phyloP scores from a whole-genome alignment of 23 tunicate genomes.

The Styela clava region DNA sequence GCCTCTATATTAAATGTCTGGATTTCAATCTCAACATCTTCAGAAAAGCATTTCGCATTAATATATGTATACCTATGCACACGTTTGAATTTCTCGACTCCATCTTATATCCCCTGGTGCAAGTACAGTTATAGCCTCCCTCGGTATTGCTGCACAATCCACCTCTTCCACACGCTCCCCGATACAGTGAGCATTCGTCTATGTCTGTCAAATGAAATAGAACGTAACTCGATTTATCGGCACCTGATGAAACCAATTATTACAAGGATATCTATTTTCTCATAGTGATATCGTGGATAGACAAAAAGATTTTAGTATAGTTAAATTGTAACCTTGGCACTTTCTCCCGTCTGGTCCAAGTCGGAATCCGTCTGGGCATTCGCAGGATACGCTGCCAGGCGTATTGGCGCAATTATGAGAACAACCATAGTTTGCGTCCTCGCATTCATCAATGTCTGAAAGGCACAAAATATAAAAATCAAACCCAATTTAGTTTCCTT shows the following conservation, averaged over 20 bases:
- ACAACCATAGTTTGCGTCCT: constrained; percentile 46
- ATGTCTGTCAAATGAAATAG: background rate
- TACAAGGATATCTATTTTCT: background rate
- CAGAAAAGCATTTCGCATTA: no score
- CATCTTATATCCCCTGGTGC: constrained; percentile 38
- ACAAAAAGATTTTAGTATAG: no score
- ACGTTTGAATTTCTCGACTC: background rate
- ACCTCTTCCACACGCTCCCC: constrained; percentile 5
- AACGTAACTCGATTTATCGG: background rate
- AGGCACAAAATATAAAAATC: background rate
- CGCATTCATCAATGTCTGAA: constrained; percentile 24
- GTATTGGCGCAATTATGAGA: constrained; percentile 44
- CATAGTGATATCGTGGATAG: background rate
- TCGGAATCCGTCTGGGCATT: constrained; percentile 34
- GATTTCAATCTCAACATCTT: no score
- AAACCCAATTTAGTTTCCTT: no score
- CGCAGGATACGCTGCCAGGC: constrained; percentile 36
- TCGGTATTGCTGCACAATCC: constrained; percentile 43
- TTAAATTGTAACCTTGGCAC: constrained; percentile 25
- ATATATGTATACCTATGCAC: constrained; percentile 17
- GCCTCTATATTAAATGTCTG: no score
- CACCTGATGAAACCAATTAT: background rate
- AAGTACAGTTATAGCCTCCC: constrained; percentile 55
- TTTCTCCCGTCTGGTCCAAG: constrained; percentile 36
- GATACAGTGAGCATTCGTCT: constrained; percentile 12